phyloP scores from a whole-genome alignment of 1,140 invertebrate genomes.

The Aphis gossypii region DNA sequence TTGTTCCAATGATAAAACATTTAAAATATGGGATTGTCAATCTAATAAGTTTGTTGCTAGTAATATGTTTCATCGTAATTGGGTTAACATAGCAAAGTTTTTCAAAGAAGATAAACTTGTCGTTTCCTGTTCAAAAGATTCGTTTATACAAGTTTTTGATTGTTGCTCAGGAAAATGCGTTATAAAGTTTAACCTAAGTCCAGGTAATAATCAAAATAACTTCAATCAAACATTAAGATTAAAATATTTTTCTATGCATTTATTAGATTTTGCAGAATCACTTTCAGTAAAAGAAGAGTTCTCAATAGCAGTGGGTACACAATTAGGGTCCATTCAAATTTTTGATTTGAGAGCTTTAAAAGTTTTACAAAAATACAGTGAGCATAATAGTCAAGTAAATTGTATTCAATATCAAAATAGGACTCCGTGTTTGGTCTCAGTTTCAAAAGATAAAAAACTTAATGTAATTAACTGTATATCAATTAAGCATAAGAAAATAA shows the following conservation, averaged over 20 bases:
- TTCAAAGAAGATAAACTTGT: slow-evolving; percentile 33
- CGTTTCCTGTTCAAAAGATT: slow-evolving; percentile 46
- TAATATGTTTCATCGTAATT: slow-evolving; percentile 52
- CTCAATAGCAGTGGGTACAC: slow-evolving; percentile 37
- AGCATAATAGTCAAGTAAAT: slow-evolving; percentile 31
- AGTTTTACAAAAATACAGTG: slow-evolving; percentile 12
- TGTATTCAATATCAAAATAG: slow-evolving; percentile 37
- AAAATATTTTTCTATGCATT: not conserved
- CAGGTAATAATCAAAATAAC: slow-evolving; percentile 3
- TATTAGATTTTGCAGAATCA: slow-evolving; percentile 46
- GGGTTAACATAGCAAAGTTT: slow-evolving; percentile 48
- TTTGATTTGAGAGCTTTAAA: slow-evolving; percentile 47
- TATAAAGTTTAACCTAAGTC: not conserved
- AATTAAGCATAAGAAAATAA: not conserved
- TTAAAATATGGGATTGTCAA: slow-evolving; percentile 55
- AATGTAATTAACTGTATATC: slow-evolving; percentile 10
- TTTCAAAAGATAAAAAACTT: slow-evolving; percentile 35
- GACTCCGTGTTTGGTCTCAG: slow-evolving; percentile 23
- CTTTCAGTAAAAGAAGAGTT: slow-evolving; percentile 35
- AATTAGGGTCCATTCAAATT: slow-evolving; percentile 2
- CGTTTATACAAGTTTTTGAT: slow-evolving; percentile 41
- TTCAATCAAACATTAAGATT: too few species aligned
- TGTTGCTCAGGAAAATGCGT: slow-evolving; percentile 52
- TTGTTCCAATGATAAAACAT: slow-evolving; percentile 57
- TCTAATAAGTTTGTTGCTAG: slow-evolving; percentile 41